phyloP scores from a whole-genome alignment of 2,888 invertebrate species.

The Hyles lineata region DNA sequence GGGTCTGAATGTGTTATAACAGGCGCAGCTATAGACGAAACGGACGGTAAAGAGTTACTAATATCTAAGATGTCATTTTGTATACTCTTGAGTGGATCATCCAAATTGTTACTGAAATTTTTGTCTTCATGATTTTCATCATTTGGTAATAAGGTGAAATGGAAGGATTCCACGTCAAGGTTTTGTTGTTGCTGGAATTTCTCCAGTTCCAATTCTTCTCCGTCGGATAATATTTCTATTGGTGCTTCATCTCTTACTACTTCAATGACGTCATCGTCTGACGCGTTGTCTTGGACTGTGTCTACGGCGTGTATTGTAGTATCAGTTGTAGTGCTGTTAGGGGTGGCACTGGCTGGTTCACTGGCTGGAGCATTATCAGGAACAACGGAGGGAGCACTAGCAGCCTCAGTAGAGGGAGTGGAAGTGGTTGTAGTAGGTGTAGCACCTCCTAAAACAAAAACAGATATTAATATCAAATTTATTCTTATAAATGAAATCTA shows the following conservation, averaged over 20 bases:
- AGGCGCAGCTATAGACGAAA: slow-evolving; percentile 12
- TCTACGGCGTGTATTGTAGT: slow-evolving; percentile 42
- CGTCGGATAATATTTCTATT: slow-evolving; percentile 77
- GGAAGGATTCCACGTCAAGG: slow-evolving; percentile 39
- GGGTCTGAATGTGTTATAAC: slow-evolving; percentile 13
- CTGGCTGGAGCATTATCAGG: not conserved
- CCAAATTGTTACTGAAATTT: slow-evolving; percentile 41
- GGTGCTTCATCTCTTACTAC: slow-evolving; percentile 77
- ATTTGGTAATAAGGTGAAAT: slow-evolving; percentile 50
- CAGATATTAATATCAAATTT: too few relatives aligned
- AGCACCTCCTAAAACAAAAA: too few relatives aligned
- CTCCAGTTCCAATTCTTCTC: slow-evolving; percentile 68
- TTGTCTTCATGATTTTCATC: slow-evolving; percentile 43
- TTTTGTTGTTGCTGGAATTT: slow-evolving; percentile 40
- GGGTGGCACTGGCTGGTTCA: not conserved
- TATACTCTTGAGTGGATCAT: slow-evolving; percentile 51
- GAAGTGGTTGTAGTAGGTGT: too few relatives aligned
- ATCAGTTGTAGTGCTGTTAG: not conserved
- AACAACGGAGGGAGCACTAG: too few relatives aligned
- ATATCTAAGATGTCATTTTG: slow-evolving; percentile 1
- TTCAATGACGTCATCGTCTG: slow-evolving; percentile 80
- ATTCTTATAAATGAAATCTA: too few relatives aligned
- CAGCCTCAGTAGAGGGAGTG: too few relatives aligned
- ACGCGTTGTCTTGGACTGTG: slow-evolving; percentile 53
- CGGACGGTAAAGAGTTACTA: slow-evolving; percentile 16